These are phyloP conservation scores for Lota lota DNA, from an alignment of 2,113 vertebrate species.

Conservation along the genomic window DNA sequence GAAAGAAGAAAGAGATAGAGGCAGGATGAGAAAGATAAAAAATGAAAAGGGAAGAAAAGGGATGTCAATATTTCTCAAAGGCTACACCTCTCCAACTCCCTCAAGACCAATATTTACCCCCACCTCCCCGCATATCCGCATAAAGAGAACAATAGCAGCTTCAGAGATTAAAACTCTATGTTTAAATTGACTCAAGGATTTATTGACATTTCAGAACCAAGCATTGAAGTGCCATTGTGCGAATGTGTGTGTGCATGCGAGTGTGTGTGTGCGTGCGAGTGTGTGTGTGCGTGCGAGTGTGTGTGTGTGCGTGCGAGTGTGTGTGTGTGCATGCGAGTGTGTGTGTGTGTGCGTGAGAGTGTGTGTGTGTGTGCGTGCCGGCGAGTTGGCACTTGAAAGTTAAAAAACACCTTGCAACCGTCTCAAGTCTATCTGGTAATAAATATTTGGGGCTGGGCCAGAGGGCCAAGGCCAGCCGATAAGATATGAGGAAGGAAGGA, in stretches of 20 bases:
- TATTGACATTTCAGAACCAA: background rate
- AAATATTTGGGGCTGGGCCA: conserved; percentile 50
- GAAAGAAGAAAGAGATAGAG: background rate
- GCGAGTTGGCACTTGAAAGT: conserved; percentile 23
- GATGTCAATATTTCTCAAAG: background rate
- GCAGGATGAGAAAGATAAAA: background rate
- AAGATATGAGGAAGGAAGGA: conserved; percentile 46
- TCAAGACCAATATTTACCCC: conserved; percentile 41
- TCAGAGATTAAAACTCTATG: conserved; percentile 26
- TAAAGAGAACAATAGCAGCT: conserved; percentile 30
- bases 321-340: conserved; percentile 17
- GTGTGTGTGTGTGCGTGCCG: conserved; percentile 12
- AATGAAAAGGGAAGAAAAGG: background rate
- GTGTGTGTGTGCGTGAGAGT: conserved; percentile 7
- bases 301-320: background rate
- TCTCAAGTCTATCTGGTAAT: conserved; percentile 38
- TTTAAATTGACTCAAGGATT: too few relatives aligned
- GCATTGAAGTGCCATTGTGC: background rate
- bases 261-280: background rate
- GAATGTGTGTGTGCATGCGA: background rate
- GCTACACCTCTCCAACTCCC: conserved; percentile 12
- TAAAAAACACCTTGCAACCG: conserved; percentile 11
- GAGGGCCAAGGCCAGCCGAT: conserved; percentile 44
- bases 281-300: conserved; percentile 4
- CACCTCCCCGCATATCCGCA: conserved; percentile 4